Evolutionary conservation across 2,113 vertebrate species (phyloP).

Genomic region (Dasypus novemcinctus): DNA sequence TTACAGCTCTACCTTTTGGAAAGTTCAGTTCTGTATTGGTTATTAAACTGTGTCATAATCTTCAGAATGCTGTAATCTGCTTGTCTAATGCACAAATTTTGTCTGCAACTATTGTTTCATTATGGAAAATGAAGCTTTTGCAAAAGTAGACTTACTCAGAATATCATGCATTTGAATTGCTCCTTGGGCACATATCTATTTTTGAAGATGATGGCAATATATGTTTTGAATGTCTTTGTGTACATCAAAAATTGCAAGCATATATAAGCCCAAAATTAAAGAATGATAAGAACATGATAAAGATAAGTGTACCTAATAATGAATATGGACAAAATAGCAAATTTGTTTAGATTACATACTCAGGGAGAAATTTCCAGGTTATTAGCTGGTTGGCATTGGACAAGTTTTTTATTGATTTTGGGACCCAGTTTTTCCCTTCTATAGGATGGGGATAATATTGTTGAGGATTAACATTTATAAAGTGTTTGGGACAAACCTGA

Average conservation of each 20-base stretch:
- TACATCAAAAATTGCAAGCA: not conserved
- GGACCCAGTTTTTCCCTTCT: not conserved
- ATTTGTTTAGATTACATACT: not conserved
- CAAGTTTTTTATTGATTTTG: not conserved
- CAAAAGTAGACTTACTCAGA: not conserved
- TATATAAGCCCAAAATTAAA: not conserved
- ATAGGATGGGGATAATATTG: not conserved
- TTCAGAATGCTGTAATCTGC: slow-evolving; percentile 13
- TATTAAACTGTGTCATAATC: slow-evolving; percentile 51
- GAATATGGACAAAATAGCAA: not conserved
- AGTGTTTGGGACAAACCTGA: not conserved
- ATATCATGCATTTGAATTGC: not conserved
- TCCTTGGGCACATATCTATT: not conserved
- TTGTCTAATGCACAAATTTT: slow-evolving; percentile 26
- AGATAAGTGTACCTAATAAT: not conserved
- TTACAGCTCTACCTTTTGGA: slow-evolving; percentile 30
- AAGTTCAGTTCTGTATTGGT: not conserved
- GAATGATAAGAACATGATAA: not conserved
- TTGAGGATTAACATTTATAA: not conserved
- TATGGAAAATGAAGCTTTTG: not conserved
- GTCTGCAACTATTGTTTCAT: not conserved
- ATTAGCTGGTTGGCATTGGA: accelerated
- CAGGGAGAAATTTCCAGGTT: not conserved
- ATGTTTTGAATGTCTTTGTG: not conserved
- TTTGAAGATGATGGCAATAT: not conserved